Conservation (phyloP, 2,113 vertebrate species). For the Perccottus glenii region DNA sequence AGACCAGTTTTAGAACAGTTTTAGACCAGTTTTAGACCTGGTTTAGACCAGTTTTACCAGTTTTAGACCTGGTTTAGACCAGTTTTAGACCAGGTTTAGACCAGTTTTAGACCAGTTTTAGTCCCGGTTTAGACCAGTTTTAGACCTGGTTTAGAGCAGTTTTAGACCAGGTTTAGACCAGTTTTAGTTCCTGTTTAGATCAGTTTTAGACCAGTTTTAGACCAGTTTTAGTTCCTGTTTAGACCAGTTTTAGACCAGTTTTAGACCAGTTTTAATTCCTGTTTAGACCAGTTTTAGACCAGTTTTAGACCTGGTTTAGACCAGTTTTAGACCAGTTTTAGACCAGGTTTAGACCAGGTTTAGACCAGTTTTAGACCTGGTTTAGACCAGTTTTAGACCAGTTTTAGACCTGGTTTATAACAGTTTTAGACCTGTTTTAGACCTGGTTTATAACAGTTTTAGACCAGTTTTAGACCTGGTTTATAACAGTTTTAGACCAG, state of each 20-base stretch:
- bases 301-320: too few species aligned
- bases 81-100: too few species aligned
- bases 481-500: too few species aligned
- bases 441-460: too few species aligned
- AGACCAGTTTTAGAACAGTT: background rate
- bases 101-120: background rate
- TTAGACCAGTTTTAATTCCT: too few species aligned
- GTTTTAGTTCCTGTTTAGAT: too few species aligned
- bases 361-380: background rate
- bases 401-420: slow-evolving; percentile 4
- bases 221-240: too few species aligned
- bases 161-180: too few species aligned
- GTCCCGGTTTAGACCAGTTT: too few species aligned
- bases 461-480: background rate
- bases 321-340: background rate
- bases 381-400: too few species aligned
- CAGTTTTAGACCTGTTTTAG: background rate
- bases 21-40: background rate
- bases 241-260: background rate
- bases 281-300: too few species aligned
- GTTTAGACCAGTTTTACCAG: too few species aligned
- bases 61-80: slow-evolving; percentile 1
- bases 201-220: background rate
- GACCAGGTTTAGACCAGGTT: slow-evolving; percentile 11
- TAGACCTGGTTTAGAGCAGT: background rate